Evolutionary conservation across 2,113 vertebrate genomes (phyloP), one percentile per base, ranked within the genome.

Genomic region (Lepus timidus): DNA sequence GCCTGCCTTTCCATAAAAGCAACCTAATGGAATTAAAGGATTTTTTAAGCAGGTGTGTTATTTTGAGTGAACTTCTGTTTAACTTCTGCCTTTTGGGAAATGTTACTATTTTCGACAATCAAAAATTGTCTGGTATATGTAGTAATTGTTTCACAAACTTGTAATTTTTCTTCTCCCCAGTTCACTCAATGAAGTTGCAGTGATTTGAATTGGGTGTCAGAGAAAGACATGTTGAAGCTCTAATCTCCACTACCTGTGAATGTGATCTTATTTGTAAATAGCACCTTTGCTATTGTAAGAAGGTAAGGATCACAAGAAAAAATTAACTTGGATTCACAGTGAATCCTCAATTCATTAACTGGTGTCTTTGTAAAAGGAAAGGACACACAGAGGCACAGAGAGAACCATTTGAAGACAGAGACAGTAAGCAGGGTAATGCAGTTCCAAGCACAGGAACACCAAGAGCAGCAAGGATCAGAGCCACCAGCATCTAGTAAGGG

Each of bases 131-230:
- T n/a, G 91, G 16, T 13, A 17, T 73, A 29, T 58, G 7, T 27
- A 70, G 58, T 65, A 92, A 90, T 55, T 78, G 49, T 83, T 96
- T 80, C 61, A 93, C 36, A 70, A 78, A 64, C 36, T 90, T 92
- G 52, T 93, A 75, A 76, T 73, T 81, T 80, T 65, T 13, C 19
- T 27, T 8, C 4, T 51, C 16, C 80, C 61, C 9, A 29, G 25
- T 67, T 81, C 33, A 31, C 29, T 95, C 49, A 51, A 0, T 44
- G 31, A 71, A 20, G 29, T 20, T 55, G 4, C 9, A 73, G 16
- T 73, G 9, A 9, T 36, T 92, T 85, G 29, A 92, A 62, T 12
- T 73, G 25, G 68, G 39, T 44, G 23, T 20, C 62, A 68, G 33
- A 52, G 44, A 86, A 81, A 86, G 39, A 64, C 44, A 29, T 4